Base-by-base conservation (phyloP, 2,888 invertebrate species). In the Cerastis leucographa region DNA sequence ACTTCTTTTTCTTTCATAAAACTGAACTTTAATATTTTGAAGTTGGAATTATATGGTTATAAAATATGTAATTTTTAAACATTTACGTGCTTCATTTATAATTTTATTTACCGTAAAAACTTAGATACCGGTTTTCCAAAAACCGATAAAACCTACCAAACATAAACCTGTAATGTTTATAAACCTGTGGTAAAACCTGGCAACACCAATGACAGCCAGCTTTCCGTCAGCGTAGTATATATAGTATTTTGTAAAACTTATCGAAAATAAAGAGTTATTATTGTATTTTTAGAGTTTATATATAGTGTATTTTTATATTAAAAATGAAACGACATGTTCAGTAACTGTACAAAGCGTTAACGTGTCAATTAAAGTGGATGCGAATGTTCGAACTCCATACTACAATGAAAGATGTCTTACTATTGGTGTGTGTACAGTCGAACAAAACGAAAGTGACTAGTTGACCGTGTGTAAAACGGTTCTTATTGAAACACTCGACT, bases 361-460 rank as follows among this genome's bases (percentile, higher is more conserved):
- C 72, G 72, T 65, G 78, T 74, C 72, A 84, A 79, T 72, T 83
- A 87, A 84, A 81, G 75, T 81, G 65, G 77, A 86, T 86, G 83
- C 89, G 85, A 87, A 90, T 88, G 89, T 90, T 82, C 72, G 81
- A 89, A 90, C 89, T 89, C 88, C 81, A 90, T 90, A 90, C 89
- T 89, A 89, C 85, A 88, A 94, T 94, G 93, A 94, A 95, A 95
- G 89, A 96, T 96, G 96, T 95, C 93, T 90, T 92, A 90, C 89
- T 95, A 92, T 92, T 95, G 96, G 93, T 94, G 92, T 88, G 92
- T 94, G 88, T 96, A 96, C 95, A 96, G 93, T 93, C 94, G 96
- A 90, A 96, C 96, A 93, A 96, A 96, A 95, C 95, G 96, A 96
- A 96, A 96, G 96, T 96, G 93, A 94, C 90, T 91, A 95, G 95